These are phyloP conservation scores for Pollenia angustigena DNA, from an alignment of 2,888 invertebrate species.

Conservation along the genomic window DNA sequence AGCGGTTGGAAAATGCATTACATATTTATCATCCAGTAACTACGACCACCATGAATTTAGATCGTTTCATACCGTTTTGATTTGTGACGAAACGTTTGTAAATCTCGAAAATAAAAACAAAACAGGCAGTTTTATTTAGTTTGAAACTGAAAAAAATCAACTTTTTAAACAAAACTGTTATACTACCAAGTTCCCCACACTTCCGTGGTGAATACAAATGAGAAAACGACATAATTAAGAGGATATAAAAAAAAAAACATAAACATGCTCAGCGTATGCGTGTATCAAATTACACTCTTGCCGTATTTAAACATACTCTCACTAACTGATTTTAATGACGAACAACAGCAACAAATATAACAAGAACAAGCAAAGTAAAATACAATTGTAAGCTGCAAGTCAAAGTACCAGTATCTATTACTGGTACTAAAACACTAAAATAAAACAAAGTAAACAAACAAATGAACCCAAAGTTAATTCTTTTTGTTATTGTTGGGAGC, in stretches of 20 bases:
- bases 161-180: constrained; percentile 28
- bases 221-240: constrained; percentile 17
- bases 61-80: too few relatives aligned
- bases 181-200: constrained; percentile 41
- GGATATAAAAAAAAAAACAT: constrained; percentile 28
- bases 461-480: background rate
- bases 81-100: too few relatives aligned
- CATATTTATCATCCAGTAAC: too few relatives aligned
- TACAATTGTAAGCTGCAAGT: constrained; percentile 14
- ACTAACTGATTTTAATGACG: constrained; percentile 22
- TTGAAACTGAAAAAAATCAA: background rate
- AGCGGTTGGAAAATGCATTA: too few relatives aligned
- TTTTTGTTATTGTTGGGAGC: constrained; percentile 31
- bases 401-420: constrained; percentile 48
- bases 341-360: background rate
- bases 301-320: constrained; percentile 2
- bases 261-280: constrained; percentile 20
- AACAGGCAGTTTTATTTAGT: too few relatives aligned
- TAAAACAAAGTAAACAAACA: constrained; percentile 16
- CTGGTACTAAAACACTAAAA: constrained; percentile 15
- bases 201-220: constrained; percentile 61
- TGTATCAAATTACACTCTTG: constrained; percentile 36
- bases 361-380: background rate
- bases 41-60: too few relatives aligned
- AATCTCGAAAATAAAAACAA: too few relatives aligned